These are phyloP conservation scores for Hucho hucho DNA, from an alignment of 2,113 vertebrate species.

Conservation along the genomic window DNA sequence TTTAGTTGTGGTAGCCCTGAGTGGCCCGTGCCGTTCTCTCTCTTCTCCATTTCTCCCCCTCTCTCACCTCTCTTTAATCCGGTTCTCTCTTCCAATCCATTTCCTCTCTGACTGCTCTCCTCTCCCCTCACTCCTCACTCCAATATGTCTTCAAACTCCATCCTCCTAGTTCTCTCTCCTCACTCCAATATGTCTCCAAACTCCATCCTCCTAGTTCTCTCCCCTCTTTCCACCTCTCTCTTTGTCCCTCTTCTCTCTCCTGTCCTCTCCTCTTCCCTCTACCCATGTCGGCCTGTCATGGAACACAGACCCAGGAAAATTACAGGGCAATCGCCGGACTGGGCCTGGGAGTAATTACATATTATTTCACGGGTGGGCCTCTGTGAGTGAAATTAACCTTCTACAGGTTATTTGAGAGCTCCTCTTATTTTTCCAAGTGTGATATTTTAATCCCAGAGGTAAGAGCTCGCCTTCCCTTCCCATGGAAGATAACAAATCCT, in stretches of 20 bases:
- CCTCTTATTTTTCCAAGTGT: conserved; percentile 2
- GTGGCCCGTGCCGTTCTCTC: conserved; percentile 59
- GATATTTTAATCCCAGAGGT: conserved; percentile 10
- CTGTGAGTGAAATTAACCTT: conserved; percentile 26
- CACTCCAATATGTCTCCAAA: too few relatives aligned
- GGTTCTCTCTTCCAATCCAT: too few relatives aligned
- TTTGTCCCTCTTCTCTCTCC: not conserved
- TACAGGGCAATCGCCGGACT: conserved; percentile 61
- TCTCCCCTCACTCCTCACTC: not conserved
- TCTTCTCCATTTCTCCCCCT: not conserved
- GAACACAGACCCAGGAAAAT: conserved; percentile 55
- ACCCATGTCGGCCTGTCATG: conserved; percentile 48
- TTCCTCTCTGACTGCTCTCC: too few relatives aligned
- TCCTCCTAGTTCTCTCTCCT: not conserved
- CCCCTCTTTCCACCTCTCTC: not conserved
- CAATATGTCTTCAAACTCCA: not conserved
- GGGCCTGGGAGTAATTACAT: conserved; percentile 63
- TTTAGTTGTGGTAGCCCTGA: conserved; percentile 76
- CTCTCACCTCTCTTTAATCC: too few relatives aligned
- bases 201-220: too few relatives aligned
- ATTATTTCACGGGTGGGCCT: conserved; percentile 57
- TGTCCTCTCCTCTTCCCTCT: conserved; percentile 3
- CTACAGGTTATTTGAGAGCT: not conserved
- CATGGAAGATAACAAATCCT: not conserved
- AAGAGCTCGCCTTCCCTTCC: not conserved